Conservation (phyloP, 2,888 invertebrate species). For the Bombyx huttoni region DNA sequence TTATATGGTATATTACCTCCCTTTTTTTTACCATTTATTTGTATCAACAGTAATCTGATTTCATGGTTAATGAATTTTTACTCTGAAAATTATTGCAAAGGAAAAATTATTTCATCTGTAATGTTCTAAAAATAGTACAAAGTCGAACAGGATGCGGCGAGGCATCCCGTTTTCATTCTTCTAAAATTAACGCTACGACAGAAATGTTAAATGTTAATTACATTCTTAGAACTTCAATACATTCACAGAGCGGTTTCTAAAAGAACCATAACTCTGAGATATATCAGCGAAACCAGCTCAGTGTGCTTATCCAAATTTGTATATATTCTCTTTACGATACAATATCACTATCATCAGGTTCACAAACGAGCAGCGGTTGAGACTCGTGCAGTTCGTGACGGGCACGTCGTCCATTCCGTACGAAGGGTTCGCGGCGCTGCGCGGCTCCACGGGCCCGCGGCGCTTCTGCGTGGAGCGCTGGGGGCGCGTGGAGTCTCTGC, state of each 20-base stretch:
- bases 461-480: slow-evolving; percentile 98
- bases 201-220: not conserved
- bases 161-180: not conserved
- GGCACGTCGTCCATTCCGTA: slow-evolving; percentile 98
- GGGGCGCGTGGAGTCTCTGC: slow-evolving; percentile 95
- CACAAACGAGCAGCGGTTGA: slow-evolving; percentile 93
- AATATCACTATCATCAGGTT: no score
- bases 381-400: slow-evolving; percentile 96
- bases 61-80: no score
- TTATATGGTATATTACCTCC: no score
- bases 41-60: no score
- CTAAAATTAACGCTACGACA: not conserved
- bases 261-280: no score
- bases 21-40: no score
- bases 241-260: no score
- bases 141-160: not conserved
- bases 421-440: slow-evolving; percentile 94
- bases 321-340: no score
- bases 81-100: not conserved
- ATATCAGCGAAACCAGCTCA: no score
- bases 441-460: slow-evolving; percentile 95
- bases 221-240: no score
- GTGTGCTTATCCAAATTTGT: no score
- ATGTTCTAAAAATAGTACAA: not conserved
- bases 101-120: not conserved